These are phyloP conservation scores for Steinernema hermaphroditum DNA, from an alignment of 2,888 invertebrate genomes.

Conservation along the genomic window DNA sequence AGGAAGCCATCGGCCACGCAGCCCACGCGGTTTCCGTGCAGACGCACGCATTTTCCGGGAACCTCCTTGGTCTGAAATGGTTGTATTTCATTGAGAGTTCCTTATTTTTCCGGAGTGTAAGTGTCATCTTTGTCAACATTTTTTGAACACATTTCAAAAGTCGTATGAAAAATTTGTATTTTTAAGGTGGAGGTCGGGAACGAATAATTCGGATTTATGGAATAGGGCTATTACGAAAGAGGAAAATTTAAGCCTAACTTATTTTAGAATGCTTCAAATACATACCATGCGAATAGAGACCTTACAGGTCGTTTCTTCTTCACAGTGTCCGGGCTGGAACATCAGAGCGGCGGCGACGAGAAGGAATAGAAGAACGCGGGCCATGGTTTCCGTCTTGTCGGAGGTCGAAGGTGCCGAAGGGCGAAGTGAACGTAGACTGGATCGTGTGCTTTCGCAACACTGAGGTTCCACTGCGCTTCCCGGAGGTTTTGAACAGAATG, in stretches of 20 bases:
- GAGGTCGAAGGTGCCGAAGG: too few species aligned
- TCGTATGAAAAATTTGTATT: too few species aligned
- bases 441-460: background rate
- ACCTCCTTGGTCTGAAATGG: slow-evolving; percentile 18
- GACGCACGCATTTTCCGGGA: slow-evolving; percentile 21
- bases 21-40: slow-evolving; percentile 3
- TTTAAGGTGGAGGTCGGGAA: too few species aligned
- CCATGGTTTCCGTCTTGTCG: too few species aligned
- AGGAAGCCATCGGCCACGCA: slow-evolving; percentile 13
- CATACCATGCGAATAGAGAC: too few species aligned
- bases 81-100: background rate
- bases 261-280: too few species aligned
- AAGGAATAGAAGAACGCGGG: background rate
- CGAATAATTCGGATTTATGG: too few species aligned
- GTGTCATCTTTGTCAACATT: too few species aligned
- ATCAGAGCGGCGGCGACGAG: background rate
- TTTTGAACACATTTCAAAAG: too few species aligned
- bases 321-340: background rate
- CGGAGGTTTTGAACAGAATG: background rate
- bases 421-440: background rate
- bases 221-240: too few species aligned
- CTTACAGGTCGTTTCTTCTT: background rate
- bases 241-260: too few species aligned
- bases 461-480: background rate
- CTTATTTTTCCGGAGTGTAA: too few species aligned